Base-by-base conservation (phyloP, 2,797 vertebrate genomes). In the Sebastes miniatus region DNA sequence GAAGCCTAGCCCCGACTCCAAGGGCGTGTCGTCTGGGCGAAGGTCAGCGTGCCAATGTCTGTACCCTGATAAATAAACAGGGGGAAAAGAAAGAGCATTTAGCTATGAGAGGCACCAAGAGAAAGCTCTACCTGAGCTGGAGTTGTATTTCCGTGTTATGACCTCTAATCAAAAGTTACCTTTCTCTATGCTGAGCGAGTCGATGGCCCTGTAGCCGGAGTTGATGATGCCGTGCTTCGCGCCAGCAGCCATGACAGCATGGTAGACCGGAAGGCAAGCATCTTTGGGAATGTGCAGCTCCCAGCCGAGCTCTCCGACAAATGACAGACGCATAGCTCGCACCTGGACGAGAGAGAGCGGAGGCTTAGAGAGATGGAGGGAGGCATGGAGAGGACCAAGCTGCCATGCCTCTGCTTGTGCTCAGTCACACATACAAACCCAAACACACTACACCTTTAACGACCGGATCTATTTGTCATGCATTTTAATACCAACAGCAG, bases 141-240 rank as follows among this genome's bases (percentile, higher is more conserved):
- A 34, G 12, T 52, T 25, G 13, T 9, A 24, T 36, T 10, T 34
- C 6, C 22, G 4, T 9, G 1, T 66, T 29, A 24, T 16, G 63
- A 73, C 6, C 22, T 72, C 52, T 57, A 14, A 14, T 56, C 14
- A 7, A 36, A 58, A 18, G 4, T 72, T 70, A 98, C 98, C 98
- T 97, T 99, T 99, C 92, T 99, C 98, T 1, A 97, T 98, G 94
- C 98, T 99, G 92, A 99, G 96, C 1, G 98, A 99, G 92, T 99
- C 98, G 1, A 99, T 99, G 91, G 98, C 98, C 71, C 98, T 95
- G 95, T 99, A 99, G 63, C 98, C 98, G 0, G 98, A 97, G 6
- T 99, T 97, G 91, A 95, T 58, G 9, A 98, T 96, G 75, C 96
- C 94, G 0, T 96, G 93, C 83, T 94, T 96, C 79, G 95, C 95